Conservation (phyloP, 2,888 invertebrate genomes). For the Dromius quadrimaculatus region DNA sequence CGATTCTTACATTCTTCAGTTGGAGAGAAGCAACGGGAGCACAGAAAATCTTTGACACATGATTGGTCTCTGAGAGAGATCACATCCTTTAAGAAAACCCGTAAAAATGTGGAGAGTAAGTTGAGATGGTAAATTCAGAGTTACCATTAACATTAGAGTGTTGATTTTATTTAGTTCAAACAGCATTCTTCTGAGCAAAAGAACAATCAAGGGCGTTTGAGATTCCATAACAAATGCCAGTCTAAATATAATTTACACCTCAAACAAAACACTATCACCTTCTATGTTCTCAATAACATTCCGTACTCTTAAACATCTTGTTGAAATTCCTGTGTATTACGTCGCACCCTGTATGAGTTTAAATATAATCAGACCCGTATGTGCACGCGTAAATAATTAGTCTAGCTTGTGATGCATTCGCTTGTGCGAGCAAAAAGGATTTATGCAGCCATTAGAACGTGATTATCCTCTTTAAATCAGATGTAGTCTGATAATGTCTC, state of each 20-base stretch:
- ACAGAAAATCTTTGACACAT: too few species aligned
- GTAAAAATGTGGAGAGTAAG: too few species aligned
- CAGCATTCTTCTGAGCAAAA: too few species aligned
- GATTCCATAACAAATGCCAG: slow-evolving; percentile 9
- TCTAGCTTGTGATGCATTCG: slow-evolving; percentile 14
- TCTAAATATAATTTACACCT: slow-evolving; percentile 34
- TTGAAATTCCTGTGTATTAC: slow-evolving; percentile 19
- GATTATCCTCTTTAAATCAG: slow-evolving; percentile 48
- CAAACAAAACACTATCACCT: slow-evolving; percentile 19
- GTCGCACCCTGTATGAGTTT: not conserved
- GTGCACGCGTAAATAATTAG: slow-evolving; percentile 25
- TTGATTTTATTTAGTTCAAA: too few species aligned
- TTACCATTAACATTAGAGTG: too few species aligned
- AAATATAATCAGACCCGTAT: slow-evolving; percentile 28
- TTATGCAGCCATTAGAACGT: slow-evolving; percentile 38
- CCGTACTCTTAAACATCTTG: not conserved
- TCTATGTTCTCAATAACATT: slow-evolving; percentile 17
- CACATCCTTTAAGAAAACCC: too few species aligned
- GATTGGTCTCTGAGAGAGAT: too few species aligned
- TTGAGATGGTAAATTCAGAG: too few species aligned
- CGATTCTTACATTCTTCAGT: too few species aligned
- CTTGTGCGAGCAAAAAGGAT: slow-evolving; percentile 22
- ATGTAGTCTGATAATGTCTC: slow-evolving; percentile 38
- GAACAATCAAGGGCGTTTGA: not conserved
- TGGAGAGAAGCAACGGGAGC: too few species aligned